Evolutionary conservation across 2,113 vertebrate species (phyloP), one percentile per base, ranked within the genome.

Genomic region (Poeciliopsis retropinna): DNA sequence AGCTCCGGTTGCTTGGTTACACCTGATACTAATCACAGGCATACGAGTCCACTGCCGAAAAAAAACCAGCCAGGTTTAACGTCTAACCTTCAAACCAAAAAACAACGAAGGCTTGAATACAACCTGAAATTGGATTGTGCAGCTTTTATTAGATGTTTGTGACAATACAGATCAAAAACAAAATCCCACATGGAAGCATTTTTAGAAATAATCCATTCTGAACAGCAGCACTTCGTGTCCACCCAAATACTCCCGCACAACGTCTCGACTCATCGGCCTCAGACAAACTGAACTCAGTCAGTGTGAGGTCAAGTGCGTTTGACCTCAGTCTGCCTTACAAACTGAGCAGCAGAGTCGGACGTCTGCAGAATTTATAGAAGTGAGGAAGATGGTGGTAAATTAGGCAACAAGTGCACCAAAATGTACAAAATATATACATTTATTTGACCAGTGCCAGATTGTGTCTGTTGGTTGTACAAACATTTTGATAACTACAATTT

Each of bases 1-100:
- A 86, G 76, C 51, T 76, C 81, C 3, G 12, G 86, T 90, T 91
- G 89, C 89, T 84, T 85, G 84, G 90, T 83, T 83, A 90, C 87
- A 87, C 82, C 83, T 84, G 79, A 62, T 34, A 75, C 70, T 79
- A 79, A 81, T 67, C 65, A 17, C 68, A 83, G 74, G 80, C 14
- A 47, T 19, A 17, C 44, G 44, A 47, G 44, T 47, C 44, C 44
- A 47, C 44, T 1, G 44, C 44, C 6, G 44, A 5, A 2, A 15
- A 47, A 47, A 47, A 19, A 3, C 3, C 14, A 47, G 44, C 44
- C 15, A 47, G 4, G 15, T 47, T 47, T 19, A 15, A 47, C 82
- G 64, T 41, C 76, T 12, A 60, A 61, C 15, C 32, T 27, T 32
- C 17, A 67, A 41, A 39, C 13, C 27, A 67, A 22, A 29, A 47